Evolutionary conservation across 2,797 vertebrate genomes (phyloP).

Genomic region (Alca torda): DNA sequence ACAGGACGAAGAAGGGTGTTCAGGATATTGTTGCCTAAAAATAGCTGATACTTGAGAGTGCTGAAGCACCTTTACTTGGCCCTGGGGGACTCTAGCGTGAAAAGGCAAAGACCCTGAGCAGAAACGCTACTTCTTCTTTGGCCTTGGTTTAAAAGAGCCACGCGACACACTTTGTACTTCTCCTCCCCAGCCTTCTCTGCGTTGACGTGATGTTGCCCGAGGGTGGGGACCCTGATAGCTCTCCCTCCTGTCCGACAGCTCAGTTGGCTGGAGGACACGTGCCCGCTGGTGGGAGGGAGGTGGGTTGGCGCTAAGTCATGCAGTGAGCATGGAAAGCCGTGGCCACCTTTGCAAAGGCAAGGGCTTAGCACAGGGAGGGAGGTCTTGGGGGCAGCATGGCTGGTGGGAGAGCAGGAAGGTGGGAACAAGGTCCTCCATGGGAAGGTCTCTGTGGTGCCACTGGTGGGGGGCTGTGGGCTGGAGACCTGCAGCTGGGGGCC

Average conservation of each 20-base stretch:
- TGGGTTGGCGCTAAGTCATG: background rate
- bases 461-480: background rate
- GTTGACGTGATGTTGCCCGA: background rate
- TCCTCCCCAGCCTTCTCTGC: background rate
- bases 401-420: background rate
- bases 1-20: background rate
- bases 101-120: background rate
- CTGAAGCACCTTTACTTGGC: background rate
- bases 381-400: background rate
- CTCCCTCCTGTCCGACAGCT: background rate
- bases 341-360: background rate
- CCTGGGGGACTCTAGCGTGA: background rate
- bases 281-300: background rate
- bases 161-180: rapidly evolving
- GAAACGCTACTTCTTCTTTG: background rate
- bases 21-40: constrained; percentile 2
- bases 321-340: rapidly evolving
- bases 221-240: background rate
- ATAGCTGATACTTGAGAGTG: background rate
- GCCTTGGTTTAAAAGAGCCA: background rate
- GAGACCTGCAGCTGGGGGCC: background rate
- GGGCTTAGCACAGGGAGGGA: background rate
- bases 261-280: background rate
- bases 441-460: background rate
- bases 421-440: background rate